These are phyloP conservation scores for Setophaga petechia DNA, from an alignment of 2,113 vertebrate species.

Conservation along the genomic window DNA sequence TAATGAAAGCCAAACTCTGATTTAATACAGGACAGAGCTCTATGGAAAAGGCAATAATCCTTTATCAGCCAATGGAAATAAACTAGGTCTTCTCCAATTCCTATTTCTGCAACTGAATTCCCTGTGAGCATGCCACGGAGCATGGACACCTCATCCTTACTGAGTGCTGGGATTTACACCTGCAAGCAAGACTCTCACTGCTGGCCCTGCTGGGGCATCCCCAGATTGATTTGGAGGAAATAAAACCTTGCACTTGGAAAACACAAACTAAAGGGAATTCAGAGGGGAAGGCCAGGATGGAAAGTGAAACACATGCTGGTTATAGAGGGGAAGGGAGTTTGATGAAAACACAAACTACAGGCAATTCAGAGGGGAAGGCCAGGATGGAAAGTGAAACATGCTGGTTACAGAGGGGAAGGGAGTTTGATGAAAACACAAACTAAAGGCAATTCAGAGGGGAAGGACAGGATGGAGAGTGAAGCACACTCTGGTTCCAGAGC, in stretches of 20 bases:
- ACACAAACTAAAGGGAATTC: not conserved
- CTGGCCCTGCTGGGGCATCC: not conserved
- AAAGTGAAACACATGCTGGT: too few species aligned
- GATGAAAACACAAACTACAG: not conserved
- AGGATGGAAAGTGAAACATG: not conserved
- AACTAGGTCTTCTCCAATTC: slow-evolving; percentile 52
- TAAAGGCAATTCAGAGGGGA: not conserved
- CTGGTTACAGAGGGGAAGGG: not conserved
- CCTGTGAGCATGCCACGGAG: not conserved
- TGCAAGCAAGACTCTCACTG: not conserved
- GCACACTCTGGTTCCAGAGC: not conserved
- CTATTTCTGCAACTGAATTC: slow-evolving; percentile 29
- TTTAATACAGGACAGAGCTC: slow-evolving; percentile 46
- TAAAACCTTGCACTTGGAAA: not conserved
- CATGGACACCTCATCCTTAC: not conserved
- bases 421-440: not conserved
- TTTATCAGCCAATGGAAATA: slow-evolving; percentile 44
- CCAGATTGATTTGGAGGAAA: not conserved
- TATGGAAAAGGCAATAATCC: slow-evolving; percentile 31
- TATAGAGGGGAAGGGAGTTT: too few species aligned
- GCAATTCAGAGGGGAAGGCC: not conserved
- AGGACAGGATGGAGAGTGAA: not conserved
- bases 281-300: not conserved
- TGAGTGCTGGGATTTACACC: not conserved
- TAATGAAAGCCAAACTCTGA: slow-evolving; percentile 27